Conservation (phyloP, 2,797 vertebrate genomes). For the Prunella strophiata region DNA sequence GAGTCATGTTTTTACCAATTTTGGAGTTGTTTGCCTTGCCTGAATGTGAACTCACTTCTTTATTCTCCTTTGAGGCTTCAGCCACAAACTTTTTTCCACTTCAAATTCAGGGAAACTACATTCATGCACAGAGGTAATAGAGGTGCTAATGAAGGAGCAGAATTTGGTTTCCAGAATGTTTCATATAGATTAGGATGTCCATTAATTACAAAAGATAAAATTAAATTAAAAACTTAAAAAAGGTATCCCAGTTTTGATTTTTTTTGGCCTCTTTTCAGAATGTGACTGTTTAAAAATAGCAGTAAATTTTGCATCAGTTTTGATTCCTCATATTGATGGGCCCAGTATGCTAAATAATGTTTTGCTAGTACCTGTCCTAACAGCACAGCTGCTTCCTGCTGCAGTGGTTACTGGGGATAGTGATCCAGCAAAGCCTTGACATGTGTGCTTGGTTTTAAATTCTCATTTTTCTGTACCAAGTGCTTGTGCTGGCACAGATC, state of each 20-base stretch:
- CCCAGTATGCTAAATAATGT: neutral
- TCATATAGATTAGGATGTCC: neutral
- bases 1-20: neutral
- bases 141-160: neutral
- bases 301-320: neutral
- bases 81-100: neutral
- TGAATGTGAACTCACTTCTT: neutral
- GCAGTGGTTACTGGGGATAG: neutral
- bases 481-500: neutral
- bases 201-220: neutral
- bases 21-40: neutral
- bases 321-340: neutral
- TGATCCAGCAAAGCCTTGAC: neutral
- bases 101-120: neutral
- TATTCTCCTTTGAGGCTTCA: neutral
- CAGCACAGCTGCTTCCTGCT: neutral
- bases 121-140: neutral
- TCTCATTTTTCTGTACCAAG: neutral
- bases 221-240: neutral
- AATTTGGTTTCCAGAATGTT: neutral
- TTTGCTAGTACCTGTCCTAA: neutral
- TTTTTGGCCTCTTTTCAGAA: neutral
- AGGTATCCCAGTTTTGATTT: neutral
- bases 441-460: neutral
- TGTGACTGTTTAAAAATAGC: neutral